Evolutionary conservation across 2,797 vertebrate genomes (phyloP), one percentile per base, ranked within the genome.

Genomic region (Neopelma chrysocephalum): DNA sequence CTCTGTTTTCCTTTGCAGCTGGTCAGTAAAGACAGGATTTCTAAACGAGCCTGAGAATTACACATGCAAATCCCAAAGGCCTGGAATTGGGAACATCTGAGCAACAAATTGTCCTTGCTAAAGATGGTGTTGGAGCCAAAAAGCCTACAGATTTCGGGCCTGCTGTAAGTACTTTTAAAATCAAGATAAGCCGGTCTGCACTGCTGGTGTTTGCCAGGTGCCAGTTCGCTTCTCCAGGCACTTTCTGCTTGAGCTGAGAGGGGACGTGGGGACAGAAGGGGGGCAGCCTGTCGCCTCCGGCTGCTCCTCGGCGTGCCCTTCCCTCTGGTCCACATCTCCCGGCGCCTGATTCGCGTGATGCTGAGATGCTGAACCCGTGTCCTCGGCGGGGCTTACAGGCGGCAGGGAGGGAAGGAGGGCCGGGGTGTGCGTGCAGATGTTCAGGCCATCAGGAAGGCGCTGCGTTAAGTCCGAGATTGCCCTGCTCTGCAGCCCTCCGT

Each of bases 71-170:
- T 91, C 95, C 90, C 48, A 34, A 85, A 90, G 76, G 91, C 91
- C 78, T 64, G 73, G 54, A 90, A 89, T 3, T 61, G 73, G 91
- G 93, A 94, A 93, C 90, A 93, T 93, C 95, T 89, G 92, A 97
- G 94, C 95, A 96, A 96, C 94, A 93, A 96, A 96, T 77, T 77
- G 92, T 82, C 94, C 92, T 90, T 60, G 94, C 86, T 93, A 73
- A 88, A 90, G 95, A 84, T 36, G 54, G 23, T 48, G 34, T 4
- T 17, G 73, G 73, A 96, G 88, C 93, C 92, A 96, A 94, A 82
- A 91, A 89, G 83, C 88, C 87, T 77, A n/a, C 77, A 84, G 90
- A 93, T 84, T 76, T 84, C 0, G 0, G 90, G 82, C 90, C 94
- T 73, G 75, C 36, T 87, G 58, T 78, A 82, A 82, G 54, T 75